Base-by-base conservation (phyloP, 1,140 invertebrate species). In the Rhizoglyphus robini region DNA sequence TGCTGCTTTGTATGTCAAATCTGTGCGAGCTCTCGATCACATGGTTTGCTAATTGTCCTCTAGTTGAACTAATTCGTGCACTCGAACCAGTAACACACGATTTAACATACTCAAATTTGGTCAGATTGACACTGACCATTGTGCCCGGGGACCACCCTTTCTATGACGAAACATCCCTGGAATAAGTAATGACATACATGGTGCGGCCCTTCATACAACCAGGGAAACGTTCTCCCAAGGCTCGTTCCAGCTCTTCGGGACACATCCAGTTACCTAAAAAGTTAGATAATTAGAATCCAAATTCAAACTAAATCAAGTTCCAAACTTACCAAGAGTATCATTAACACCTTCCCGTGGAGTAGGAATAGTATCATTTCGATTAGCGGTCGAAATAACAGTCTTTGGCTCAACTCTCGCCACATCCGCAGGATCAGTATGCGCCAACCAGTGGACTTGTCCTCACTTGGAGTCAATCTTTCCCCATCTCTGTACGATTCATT, bases 111-210 rank as follows among this genome's bases (percentile, higher is more conserved):
- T 82, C 1, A 93, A 76, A 25, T 80, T 75, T 1, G 91, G 93
- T 0, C 90, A 88, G 18, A 99, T 81, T 1, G 96, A 96, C n/a
- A n/a, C n/a, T n/a, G n/a, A n/a, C n/a, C n/a, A n/a, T n/a, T n/a
- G n/a, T n/a, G n/a, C n/a, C n/a, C n/a, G n/a, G n/a, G n/a, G n/a
- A n/a, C n/a, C n/a, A n/a, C n/a, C n/a, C n/a, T n/a, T n/a, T n/a
- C n/a, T n/a, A n/a, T n/a, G n/a, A n/a, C n/a, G n/a, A n/a, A n/a
- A n/a, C n/a, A 8, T 96, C 96, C 96, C 99, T 99, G 58, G 88
- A 94, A 79, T 95, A 99, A 11, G 96, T 95, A 67, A 99, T 90
- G 34, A 99, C 88, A 76, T 97, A 99, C 95, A 99, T 98, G 0
- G 92, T 97, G 27, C 95, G 83, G 86, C 88, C 92, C 81, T 83